These are phyloP conservation scores for Chromoteleia sp. DNA, from an alignment of 2,888 invertebrate species.

Conservation along the genomic window DNA sequence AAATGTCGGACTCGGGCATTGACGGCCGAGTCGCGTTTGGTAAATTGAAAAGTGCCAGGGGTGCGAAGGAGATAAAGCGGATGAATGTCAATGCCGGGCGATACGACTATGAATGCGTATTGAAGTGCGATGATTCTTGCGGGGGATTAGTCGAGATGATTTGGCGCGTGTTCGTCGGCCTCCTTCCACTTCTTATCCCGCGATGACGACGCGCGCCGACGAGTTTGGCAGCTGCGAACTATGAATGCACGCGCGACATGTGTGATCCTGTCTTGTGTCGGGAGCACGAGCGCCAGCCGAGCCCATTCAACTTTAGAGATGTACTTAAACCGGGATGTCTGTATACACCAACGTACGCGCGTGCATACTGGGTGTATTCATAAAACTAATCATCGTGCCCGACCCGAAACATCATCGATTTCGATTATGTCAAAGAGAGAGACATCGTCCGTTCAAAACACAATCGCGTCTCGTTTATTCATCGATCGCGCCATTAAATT, in stretches of 20 bases:
- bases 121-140: conserved; percentile 60
- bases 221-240: conserved; percentile 77
- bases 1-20: neutral
- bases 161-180: conserved; percentile 63
- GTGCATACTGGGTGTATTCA: conserved; percentile 32
- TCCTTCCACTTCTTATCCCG: conserved; percentile 56
- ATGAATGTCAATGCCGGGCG: conserved; percentile 30
- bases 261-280: conserved; percentile 75
- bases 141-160: conserved; percentile 65
- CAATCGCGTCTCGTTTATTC: neutral
- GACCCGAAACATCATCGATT: conserved; percentile 35
- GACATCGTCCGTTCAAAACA: neutral
- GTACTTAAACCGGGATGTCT: conserved; percentile 58
- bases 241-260: conserved; percentile 77
- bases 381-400: conserved; percentile 20
- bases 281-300: conserved; percentile 68
- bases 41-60: conserved; percentile 15
- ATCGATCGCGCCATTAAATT: neutral
- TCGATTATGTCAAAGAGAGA: conserved; percentile 30
- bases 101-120: conserved; percentile 54
- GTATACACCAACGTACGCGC: conserved; percentile 41
- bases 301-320: conserved; percentile 68
- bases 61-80: conserved; percentile 44
- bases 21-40: neutral
- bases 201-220: conserved; percentile 55